Conservation (phyloP, 2,888 invertebrate species). For the Nephrotoma guestfalica region DNA sequence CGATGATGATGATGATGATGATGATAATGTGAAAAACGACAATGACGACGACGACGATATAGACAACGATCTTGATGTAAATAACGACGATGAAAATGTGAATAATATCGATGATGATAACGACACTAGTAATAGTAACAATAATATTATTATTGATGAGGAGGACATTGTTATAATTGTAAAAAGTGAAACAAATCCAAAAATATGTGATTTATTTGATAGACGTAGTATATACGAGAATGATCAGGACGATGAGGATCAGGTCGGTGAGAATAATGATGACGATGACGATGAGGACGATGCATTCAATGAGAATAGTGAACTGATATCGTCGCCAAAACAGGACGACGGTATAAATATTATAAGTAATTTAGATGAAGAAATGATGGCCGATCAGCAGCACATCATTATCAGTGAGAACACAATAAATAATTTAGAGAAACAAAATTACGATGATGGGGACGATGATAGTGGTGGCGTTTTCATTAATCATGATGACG, state of each 20-base stretch:
- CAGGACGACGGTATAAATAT: conserved; percentile 13
- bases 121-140: conserved; percentile 5
- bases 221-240: conserved; percentile 5
- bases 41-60: conserved; percentile 14
- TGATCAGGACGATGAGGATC: not conserved
- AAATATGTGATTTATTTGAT: conserved; percentile 3
- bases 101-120: conserved; percentile 4
- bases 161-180: not conserved
- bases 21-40: conserved; percentile 15
- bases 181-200: not conserved
- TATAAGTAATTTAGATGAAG: conserved; percentile 10
- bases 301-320: conserved; percentile 5
- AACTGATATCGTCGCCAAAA: conserved; percentile 17
- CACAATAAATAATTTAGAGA: conserved; percentile 24
- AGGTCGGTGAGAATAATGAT: conserved; percentile 14
- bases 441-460: conserved; percentile 22
- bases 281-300: conserved; percentile 25
- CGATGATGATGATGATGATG: conserved; percentile 13
- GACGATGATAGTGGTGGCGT: conserved; percentile 22
- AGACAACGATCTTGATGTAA: not conserved
- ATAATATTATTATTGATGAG: conserved; percentile 5
- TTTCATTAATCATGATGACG: conserved; percentile 13
- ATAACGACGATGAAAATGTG: conserved; percentile 11
- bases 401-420: not conserved
- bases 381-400: conserved; percentile 6